Evolutionary conservation across 2,113 vertebrate species (phyloP).

Genomic region (Geococcyx californianus): DNA sequence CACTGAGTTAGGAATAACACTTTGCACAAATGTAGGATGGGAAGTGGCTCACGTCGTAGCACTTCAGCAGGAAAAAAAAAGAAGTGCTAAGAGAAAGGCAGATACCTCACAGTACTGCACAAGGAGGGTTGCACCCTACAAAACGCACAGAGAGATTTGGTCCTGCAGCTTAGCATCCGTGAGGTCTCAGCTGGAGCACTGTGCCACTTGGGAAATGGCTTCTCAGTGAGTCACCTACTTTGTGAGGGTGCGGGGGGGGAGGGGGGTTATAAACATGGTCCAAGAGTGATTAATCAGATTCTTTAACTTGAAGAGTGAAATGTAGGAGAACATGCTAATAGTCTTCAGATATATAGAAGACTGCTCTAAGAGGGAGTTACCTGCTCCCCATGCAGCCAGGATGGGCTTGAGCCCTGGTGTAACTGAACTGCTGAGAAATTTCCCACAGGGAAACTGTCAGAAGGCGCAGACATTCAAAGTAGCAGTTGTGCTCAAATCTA

Average conservation of each 20-base stretch:
- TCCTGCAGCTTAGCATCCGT: rapidly evolving
- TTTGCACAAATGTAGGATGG: neutral
- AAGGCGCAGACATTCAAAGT: neutral
- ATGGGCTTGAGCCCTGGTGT: rapidly evolving
- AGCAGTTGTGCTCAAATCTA: neutral
- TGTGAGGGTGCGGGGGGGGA: neutral
- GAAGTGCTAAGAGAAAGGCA: neutral
- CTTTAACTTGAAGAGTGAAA: neutral
- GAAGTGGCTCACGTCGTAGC: neutral
- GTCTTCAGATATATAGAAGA: neutral
- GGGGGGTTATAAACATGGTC: neutral
- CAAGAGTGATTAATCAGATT: neutral
- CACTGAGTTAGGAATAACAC: neutral
- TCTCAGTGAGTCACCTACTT: neutral
- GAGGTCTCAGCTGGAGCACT: neutral
- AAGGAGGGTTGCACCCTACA: neutral
- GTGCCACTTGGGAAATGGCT: rapidly evolving
- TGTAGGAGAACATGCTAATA: neutral
- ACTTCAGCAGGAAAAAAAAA: neutral
- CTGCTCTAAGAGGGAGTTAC: neutral
- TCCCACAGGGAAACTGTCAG: neutral
- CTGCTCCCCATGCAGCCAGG: neutral
- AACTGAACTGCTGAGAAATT: neutral
- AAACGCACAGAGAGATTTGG: neutral
- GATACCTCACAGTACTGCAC: neutral